These are phyloP conservation scores for Siniperca obscura DNA, from an alignment of 2,797 vertebrate genomes.

Conservation along the genomic window DNA sequence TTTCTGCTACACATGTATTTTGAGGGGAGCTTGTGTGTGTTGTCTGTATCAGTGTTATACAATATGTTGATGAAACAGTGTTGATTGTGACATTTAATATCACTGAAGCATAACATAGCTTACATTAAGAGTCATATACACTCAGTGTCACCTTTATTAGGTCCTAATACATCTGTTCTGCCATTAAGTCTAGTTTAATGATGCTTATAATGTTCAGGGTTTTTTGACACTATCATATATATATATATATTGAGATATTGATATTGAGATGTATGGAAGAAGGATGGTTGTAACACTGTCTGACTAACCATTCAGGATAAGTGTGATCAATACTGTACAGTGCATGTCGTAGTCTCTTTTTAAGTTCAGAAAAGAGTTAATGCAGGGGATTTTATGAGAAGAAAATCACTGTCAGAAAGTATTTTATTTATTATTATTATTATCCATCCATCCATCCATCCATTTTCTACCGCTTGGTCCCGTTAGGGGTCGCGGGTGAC, in stretches of 20 bases:
- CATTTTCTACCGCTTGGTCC: too few relatives aligned
- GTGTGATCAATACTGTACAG: neutral
- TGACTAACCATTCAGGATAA: neutral
- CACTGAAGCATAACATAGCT: neutral
- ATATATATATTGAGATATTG: too few relatives aligned
- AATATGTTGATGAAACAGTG: neutral
- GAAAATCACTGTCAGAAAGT: neutral
- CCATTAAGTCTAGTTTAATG: neutral
- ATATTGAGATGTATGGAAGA: neutral
- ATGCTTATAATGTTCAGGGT: neutral
- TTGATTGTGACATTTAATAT: neutral
- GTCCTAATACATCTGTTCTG: neutral
- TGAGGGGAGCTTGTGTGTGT: neutral
- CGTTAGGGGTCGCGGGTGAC: too few relatives aligned
- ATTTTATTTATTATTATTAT: neutral
- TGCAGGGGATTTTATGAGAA: neutral
- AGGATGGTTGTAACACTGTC: neutral
- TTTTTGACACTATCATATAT: neutral
- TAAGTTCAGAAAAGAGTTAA: neutral
- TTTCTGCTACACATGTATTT: neutral
- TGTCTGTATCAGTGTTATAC: neutral
- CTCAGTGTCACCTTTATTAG: neutral
- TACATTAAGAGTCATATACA: neutral
- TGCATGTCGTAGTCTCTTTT: neutral
- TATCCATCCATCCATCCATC: too few relatives aligned